Evolutionary conservation across 2,888 invertebrate species (phyloP), one percentile per base, ranked within the genome.

Genomic region (Callinectes sapidus): DNA sequence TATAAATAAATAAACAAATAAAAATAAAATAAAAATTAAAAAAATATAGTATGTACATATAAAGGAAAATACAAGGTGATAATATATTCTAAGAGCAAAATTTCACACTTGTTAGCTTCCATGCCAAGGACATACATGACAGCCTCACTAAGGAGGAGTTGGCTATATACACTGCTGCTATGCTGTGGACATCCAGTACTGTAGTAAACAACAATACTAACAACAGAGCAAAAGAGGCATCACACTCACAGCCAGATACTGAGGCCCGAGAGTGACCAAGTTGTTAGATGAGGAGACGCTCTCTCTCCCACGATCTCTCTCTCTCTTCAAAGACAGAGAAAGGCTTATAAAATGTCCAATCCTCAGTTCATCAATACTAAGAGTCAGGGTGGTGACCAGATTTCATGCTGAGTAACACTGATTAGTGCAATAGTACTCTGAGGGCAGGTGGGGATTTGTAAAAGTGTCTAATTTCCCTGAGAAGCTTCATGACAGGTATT

Each of bases 241-340:
- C 92, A 88, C 88, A 92, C 96, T 95, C 95, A 96, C 96, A 95
- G 96, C 95, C 95, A 96, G 95, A 95, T 96, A 97, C 95, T 97
- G 97, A 94, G 97, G 97, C 94, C 97, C 96, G 91, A 96, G 95
- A 89, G 95, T 95, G 90, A 95, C 95, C 95, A 97, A 96, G 94
- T 97, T 97, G 94, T 96, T 94, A 32, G 94, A 85, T n/a, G 94
- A 89, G 89, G 94, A 88, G 87, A 92, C 91, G 92, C 85, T 92
- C 92, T 92, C 92, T 91, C 92, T 90, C 35, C 92, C 91, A 48
- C 92, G 90, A 90, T 92, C 92, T 92, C 92, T 90, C 89, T 92
- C 92, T 92, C 92, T 92, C 92, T 92, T 92, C 86, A 91, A 91
- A 89, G 88, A 90, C 77, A 90, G 23, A 71, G 87, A 89, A 90